A percentile compares a stretch with the other conserved stretches of the same genome.
These are phyloP conservation scores for Vollenhovia emeryi DNA, from an alignment of 1,140 invertebrate species.

Conservation along the genomic window DNA sequence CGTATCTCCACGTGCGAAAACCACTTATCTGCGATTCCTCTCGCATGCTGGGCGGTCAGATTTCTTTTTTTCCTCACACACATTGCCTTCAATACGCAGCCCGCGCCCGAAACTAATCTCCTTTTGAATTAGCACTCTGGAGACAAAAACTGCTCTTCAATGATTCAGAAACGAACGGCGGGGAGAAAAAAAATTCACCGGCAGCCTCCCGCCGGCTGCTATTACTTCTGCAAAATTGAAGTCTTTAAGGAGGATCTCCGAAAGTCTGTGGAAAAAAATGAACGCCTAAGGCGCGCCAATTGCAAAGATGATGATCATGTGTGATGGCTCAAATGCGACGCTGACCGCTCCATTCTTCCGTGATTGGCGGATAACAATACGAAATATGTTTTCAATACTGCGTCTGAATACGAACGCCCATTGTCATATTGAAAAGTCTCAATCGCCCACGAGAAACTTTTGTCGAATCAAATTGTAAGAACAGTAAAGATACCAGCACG, in stretches of 20 bases:
- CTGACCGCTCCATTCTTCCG: not conserved
- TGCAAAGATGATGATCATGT: conserved; percentile 6
- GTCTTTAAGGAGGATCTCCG: not conserved
- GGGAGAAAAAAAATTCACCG: conserved; percentile 17
- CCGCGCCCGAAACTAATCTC: conserved; percentile 55
- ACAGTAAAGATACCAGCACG: too few species aligned
- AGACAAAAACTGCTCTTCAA: conserved; percentile 71
- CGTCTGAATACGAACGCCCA: not conserved
- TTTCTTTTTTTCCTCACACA: conserved; percentile 14
- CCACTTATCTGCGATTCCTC: conserved; percentile 42
- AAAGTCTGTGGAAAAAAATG: not conserved
- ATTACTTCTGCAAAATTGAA: conserved; percentile 36
- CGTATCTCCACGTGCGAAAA: conserved; percentile 52
- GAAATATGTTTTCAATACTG: not conserved
- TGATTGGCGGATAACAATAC: not conserved
- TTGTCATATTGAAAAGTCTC: not conserved
- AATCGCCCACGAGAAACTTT: not conserved
- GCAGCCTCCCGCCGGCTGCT: conserved; percentile 1
- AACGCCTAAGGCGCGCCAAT: not conserved
- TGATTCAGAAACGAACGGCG: conserved; percentile 66
- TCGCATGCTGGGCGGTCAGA: conserved; percentile 63
- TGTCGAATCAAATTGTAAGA: not conserved
- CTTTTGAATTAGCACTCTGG: conserved; percentile 59
- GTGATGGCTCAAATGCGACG: not conserved
- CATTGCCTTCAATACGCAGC: conserved; percentile 61